phyloP scores from a whole-genome alignment of 2,888 invertebrate species.

The Heliconius ismenius region DNA sequence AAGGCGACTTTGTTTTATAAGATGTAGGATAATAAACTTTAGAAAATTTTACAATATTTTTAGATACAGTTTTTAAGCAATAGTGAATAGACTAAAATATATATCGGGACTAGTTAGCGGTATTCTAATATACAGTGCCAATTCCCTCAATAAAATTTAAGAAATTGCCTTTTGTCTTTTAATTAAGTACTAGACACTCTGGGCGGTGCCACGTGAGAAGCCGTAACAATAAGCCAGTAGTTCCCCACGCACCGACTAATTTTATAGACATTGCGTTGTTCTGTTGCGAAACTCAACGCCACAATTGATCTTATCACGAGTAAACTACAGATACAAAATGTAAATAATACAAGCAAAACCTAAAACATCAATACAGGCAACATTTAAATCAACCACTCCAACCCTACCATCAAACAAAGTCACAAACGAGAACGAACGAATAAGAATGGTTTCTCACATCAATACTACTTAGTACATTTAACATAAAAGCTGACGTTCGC shows the following conservation, averaged over 20 bases:
- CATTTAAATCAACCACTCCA: background rate
- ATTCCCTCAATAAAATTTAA: too few relatives aligned
- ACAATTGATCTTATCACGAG: background rate
- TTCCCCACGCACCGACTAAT: background rate
- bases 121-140: too few relatives aligned
- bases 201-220: too few relatives aligned
- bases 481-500: constrained; percentile 39
- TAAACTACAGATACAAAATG: background rate
- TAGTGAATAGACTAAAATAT: too few relatives aligned
- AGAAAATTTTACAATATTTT: too few relatives aligned
- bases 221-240: background rate
- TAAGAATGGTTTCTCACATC: constrained; percentile 39
- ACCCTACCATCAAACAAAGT: constrained; percentile 29
- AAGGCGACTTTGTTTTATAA: too few relatives aligned
- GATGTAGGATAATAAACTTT: too few relatives aligned
- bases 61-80: too few relatives aligned
- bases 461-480: constrained; percentile 39
- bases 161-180: too few relatives aligned
- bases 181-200: too few relatives aligned
- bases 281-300: background rate
- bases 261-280: background rate
- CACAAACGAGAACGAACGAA: constrained; percentile 35
- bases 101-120: too few relatives aligned
- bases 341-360: background rate
- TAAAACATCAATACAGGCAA: background rate